Base-by-base conservation (phyloP, 2,888 invertebrate species). In the Zaprionus lineosus region DNA sequence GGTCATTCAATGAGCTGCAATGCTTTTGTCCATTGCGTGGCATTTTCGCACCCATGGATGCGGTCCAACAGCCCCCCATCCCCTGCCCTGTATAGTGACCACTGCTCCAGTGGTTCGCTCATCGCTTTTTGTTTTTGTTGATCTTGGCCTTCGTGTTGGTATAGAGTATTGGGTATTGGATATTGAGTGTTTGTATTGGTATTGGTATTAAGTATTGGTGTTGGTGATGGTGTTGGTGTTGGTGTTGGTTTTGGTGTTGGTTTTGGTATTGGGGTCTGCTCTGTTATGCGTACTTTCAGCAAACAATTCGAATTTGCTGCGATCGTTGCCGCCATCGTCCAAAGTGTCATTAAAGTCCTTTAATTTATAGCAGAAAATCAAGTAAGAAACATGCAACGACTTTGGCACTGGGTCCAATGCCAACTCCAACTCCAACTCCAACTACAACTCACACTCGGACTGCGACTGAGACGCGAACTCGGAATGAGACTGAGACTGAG, bases 341-440 rank as follows among this genome's bases (percentile, higher is more conserved):
- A 83, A 81, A 81, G 81, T 81, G 81, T 81, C 81, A 81, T 81
- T 81, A 81, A 81, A 81, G 81, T 84, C 85, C 85, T 81, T 81
- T 81, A 81, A 81, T 81, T 81, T 81, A 81, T 81, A 83, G 81
- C 81, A 82, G 83, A 81, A 81, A 81, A 81, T 81, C 81, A 81
- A 81, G 81, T 72, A 84, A 84, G 83, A 81, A 81, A 81, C 85
- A 81, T 84, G 81, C 85, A 78, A 78, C 82, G 82, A 82, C 82
- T 78, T 62, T 69, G 77, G 66, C 74, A 71, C 69, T 68, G 66
- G 46, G 46, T 59, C 50, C 71, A 64, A 43, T 40, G 48, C 26
- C 11, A 41, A 56, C 41, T 61, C 9, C 44, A 26, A 58, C 53
- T 60, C 43, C 52, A 55, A 59, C 41, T 67, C 43, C 48, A 48